phyloP scores from a whole-genome alignment of 2,113 vertebrate genomes.

The Furnarius figulus region DNA sequence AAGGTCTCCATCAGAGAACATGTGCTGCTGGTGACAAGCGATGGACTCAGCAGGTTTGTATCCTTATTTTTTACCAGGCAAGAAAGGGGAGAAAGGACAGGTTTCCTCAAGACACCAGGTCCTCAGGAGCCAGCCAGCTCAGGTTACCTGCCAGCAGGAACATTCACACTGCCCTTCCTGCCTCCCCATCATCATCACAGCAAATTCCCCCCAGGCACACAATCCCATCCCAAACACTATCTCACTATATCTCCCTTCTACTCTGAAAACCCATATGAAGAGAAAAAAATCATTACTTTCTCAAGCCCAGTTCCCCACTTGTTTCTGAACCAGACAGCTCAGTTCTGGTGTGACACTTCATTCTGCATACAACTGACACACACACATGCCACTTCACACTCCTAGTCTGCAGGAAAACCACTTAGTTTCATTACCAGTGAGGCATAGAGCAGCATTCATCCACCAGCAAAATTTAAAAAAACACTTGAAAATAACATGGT shows the following conservation, averaged over 20 bases:
- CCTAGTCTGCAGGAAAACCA: background rate
- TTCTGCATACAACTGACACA: background rate
- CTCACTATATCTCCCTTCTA: background rate
- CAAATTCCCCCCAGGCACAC: background rate
- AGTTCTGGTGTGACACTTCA: rapidly evolving
- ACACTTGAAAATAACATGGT: background rate
- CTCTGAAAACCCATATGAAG: background rate
- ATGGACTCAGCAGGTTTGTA: background rate
- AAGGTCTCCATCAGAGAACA: background rate
- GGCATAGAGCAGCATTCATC: background rate
- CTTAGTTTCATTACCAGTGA: background rate
- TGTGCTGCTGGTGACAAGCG: rapidly evolving
- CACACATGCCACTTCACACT: rapidly evolving
- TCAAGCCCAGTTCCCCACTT: background rate
- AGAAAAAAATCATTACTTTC: background rate
- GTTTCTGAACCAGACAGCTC: background rate
- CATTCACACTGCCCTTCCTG: rapidly evolving
- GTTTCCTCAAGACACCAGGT: background rate
- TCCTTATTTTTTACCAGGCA: background rate
- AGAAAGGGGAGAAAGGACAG: background rate
- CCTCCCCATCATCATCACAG: rapidly evolving
- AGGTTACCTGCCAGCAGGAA: background rate
- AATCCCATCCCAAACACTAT: background rate
- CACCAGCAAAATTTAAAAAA: background rate
- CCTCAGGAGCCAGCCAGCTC: background rate